Evolutionary conservation across 1,140 invertebrate species (phyloP).

Genomic region (Eueides isabella): DNA sequence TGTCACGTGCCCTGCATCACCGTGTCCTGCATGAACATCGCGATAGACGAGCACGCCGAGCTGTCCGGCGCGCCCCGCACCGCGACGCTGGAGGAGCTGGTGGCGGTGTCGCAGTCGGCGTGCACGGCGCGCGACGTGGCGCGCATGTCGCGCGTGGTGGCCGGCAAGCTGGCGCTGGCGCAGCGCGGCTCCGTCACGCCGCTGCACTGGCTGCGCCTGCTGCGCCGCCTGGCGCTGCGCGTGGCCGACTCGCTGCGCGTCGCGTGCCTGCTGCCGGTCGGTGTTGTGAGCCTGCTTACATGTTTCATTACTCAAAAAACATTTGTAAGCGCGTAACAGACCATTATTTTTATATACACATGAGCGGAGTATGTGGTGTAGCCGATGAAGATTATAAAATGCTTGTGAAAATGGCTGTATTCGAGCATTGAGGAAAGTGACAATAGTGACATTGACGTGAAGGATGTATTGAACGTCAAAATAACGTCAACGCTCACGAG

Average conservation of each 20-base stretch:
- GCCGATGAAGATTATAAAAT: too few species aligned
- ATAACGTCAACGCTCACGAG: too few species aligned
- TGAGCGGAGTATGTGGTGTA: too few species aligned
- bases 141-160: slow-evolving; percentile 88
- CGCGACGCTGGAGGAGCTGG: slow-evolving; percentile 76
- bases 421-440: too few species aligned
- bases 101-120: slow-evolving; percentile 87
- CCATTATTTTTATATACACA: too few species aligned
- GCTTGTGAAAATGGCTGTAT: too few species aligned
- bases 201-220: slow-evolving; percentile 86
- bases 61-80: slow-evolving; percentile 58
- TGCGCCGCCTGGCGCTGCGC: slow-evolving; percentile 82
- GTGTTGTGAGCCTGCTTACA: too few species aligned
- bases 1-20: slow-evolving; percentile 89
- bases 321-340: too few species aligned
- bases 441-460: too few species aligned
- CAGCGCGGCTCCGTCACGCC: slow-evolving; percentile 83
- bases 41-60: slow-evolving; percentile 69
- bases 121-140: slow-evolving; percentile 88
- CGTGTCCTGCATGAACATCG: slow-evolving; percentile 87
- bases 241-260: slow-evolving; percentile 84
- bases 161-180: slow-evolving; percentile 86
- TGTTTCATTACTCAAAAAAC: too few species aligned
- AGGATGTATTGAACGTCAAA: too few species aligned
- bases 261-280: slow-evolving; percentile 45